Base-by-base conservation (phyloP, 2,888 invertebrate species). In the Dinocampus coccinellae region DNA sequence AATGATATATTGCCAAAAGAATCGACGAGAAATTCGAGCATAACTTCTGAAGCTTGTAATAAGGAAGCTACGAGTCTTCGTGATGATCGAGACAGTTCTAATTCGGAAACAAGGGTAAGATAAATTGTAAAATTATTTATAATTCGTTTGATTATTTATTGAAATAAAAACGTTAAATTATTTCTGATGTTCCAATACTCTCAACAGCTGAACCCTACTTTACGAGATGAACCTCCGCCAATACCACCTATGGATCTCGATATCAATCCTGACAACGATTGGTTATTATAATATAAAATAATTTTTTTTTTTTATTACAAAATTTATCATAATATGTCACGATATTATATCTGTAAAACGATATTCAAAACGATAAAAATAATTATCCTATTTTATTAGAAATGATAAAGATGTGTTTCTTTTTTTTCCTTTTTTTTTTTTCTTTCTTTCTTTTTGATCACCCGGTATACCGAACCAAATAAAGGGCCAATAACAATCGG, bases 191-290 rank as follows among this genome's bases (percentile, higher is more conserved):
- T 34, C 22, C 13, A 69, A 33, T n/a, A 13, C 39, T 34, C 13
- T 9, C 24, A n/a, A 13, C 39, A 84, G 84, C 70, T 76, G 53
- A 77, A 78, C 69, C 69, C 79, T 22, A 69, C 62, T 33, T 72
- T 70, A 47, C 75, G 75, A 66, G 79, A 81, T 16, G 80, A 80
- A 76, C 83, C 83, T 53, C 84, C 85, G 20, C 83, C 83, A 20
- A 79, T 85, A 70, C 81, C 82, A 24, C 80, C 79, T 3, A 78
- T 81, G 55, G 82, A 80, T 57, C 73, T 77, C 1, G 80, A 79
- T 55, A 63, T 73, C n/a, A n/a, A n/a, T n/a, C n/a, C n/a, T 36
- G 76, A 80, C 33, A 73, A 66, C n/a, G 78, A 81, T 13, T 77
- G 70, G 75, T 42, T 58, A 20, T 69, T 73, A 62, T 75, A 57